A percentile compares a stretch with the other conserved stretches of the same genome.
These are phyloP conservation scores for Drosophila leonis DNA, from an alignment of 2,888 invertebrate genomes.

Conservation along the genomic window DNA sequence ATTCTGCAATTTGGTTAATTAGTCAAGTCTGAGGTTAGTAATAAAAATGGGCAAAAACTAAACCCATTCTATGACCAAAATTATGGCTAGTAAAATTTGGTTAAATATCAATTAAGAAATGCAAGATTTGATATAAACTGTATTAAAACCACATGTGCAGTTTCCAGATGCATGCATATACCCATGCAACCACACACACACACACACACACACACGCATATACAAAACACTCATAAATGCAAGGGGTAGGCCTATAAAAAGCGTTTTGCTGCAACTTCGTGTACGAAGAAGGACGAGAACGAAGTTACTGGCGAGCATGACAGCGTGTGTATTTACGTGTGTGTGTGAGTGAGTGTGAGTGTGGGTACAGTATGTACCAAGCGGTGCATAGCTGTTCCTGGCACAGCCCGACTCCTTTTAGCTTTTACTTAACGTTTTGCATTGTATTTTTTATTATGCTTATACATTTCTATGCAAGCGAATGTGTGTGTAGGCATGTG, in stretches of 20 bases:
- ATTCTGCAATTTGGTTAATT: neutral
- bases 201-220: slow-evolving; percentile 16
- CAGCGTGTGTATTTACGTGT: slow-evolving; percentile 44
- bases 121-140: slow-evolving; percentile 20
- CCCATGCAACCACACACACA: slow-evolving; percentile 11
- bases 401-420: slow-evolving; percentile 72
- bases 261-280: slow-evolving; percentile 51
- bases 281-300: slow-evolving; percentile 56
- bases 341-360: slow-evolving; percentile 29
- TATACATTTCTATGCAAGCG: slow-evolving; percentile 56
- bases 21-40: too few relatives aligned
- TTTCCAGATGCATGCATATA: slow-evolving; percentile 20
- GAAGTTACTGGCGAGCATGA: slow-evolving; percentile 66
- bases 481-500: slow-evolving; percentile 19
- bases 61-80: neutral
- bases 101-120: neutral
- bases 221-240: slow-evolving; percentile 18
- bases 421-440: slow-evolving; percentile 64
- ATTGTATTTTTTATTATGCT: slow-evolving; percentile 68
- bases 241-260: slow-evolving; percentile 74
- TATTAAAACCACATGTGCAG: slow-evolving; percentile 14
- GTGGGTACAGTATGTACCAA: slow-evolving; percentile 83
- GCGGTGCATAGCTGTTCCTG: slow-evolving; percentile 79
- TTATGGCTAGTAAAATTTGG: neutral
- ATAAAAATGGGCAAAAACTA: too few relatives aligned